phyloP scores from a whole-genome alignment of 2,113 vertebrate species.

The Antennarius striatus region DNA sequence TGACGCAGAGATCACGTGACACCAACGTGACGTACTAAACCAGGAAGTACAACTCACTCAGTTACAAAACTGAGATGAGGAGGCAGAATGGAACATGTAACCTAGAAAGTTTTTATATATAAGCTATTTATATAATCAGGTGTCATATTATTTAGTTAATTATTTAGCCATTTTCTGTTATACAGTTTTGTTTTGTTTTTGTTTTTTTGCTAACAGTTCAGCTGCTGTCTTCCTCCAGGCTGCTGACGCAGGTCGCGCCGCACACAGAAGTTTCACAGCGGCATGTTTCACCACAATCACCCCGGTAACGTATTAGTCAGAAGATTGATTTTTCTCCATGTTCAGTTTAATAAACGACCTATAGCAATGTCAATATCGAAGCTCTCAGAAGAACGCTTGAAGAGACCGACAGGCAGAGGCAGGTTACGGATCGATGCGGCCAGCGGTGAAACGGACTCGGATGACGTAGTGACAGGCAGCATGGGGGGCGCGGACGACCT shows the following conservation, averaged over 20 bases:
- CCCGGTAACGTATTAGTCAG: slow-evolving; percentile 10
- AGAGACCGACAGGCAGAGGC: not conserved
- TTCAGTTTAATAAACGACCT: slow-evolving; percentile 21
- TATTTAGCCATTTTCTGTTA: no score
- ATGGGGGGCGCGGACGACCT: not conserved
- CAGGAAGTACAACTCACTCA: slow-evolving; percentile 44
- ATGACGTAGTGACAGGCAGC: slow-evolving; percentile 1
- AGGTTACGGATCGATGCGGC: slow-evolving; percentile 7
- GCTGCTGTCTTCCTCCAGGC: no score
- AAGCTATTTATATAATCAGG: no score
- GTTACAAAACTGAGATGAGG: not conserved
- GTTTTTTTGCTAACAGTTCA: no score
- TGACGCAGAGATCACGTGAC: slow-evolving; percentile 45
- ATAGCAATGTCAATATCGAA: slow-evolving; percentile 43
- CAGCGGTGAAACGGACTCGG: not conserved
- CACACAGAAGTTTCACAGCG: not conserved
- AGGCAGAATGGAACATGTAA: no score
- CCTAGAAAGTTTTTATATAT: no score
- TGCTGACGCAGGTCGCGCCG: no score
- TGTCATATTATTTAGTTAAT: no score
- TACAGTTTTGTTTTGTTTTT: no score
- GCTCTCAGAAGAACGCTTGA: slow-evolving; percentile 10
- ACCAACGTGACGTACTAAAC: slow-evolving; percentile 26
- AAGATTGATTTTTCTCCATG: slow-evolving; percentile 8
- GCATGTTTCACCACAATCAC: slow-evolving; percentile 31